phyloP scores from a whole-genome alignment of 2,113 vertebrate genomes.

The Carassius auratus region DNA sequence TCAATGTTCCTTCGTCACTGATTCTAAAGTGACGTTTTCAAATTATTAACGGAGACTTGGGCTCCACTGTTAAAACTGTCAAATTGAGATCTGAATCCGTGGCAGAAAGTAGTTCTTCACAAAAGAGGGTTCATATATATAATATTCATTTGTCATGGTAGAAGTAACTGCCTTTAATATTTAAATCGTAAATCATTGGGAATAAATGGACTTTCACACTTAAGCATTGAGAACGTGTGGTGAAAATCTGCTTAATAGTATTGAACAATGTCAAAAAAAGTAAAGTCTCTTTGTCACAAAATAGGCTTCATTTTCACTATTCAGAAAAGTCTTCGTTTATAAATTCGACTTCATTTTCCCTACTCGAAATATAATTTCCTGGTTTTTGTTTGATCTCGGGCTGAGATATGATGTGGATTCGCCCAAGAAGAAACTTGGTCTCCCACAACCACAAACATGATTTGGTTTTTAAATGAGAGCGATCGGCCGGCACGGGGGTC shows the following conservation, averaged over 20 bases:
- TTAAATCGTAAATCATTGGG: background rate
- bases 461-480: slow-evolving; percentile 19
- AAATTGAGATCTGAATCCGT: too few relatives aligned
- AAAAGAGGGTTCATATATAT: too few relatives aligned
- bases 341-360: too few relatives aligned
- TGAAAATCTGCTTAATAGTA: background rate
- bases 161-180: too few relatives aligned
- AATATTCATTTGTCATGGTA: too few relatives aligned
- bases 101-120: too few relatives aligned
- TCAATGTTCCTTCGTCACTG: too few relatives aligned
- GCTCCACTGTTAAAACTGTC: too few relatives aligned
- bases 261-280: too few relatives aligned
- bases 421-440: background rate
- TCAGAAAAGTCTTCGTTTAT: too few relatives aligned
- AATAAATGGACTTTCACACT: background rate
- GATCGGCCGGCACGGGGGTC: background rate
- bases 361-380: background rate
- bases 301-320: background rate
- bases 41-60: too few relatives aligned
- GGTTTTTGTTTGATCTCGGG: background rate
- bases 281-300: background rate
- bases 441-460: background rate
- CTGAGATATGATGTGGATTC: background rate
- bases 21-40: too few relatives aligned
- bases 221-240: background rate